phyloP scores from a whole-genome alignment of 2,888 invertebrate genomes.

The Amblyteles armatorius region DNA sequence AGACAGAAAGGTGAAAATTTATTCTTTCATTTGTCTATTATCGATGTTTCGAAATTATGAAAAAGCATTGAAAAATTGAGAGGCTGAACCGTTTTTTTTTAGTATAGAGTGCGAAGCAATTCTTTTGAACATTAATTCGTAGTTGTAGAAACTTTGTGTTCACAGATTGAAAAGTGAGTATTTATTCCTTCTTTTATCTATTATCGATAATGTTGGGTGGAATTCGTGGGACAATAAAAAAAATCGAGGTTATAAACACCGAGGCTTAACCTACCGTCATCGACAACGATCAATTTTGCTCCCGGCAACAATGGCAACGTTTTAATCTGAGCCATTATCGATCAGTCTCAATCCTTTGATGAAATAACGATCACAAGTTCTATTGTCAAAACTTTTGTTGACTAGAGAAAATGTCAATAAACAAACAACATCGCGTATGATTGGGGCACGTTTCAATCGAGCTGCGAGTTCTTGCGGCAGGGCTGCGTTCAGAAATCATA shows the following conservation, averaged over 20 bases:
- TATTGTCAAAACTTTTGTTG: conserved; percentile 10
- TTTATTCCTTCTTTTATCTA: too few species aligned
- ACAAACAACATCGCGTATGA: background rate
- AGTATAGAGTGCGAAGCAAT: too few species aligned
- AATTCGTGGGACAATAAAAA: background rate
- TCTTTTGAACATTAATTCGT: too few species aligned
- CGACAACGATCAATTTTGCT: conserved; percentile 77
- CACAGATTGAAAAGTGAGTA: too few species aligned
- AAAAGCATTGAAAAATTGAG: too few species aligned
- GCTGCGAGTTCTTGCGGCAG: background rate
- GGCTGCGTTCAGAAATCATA: too few species aligned
- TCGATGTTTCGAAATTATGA: too few species aligned
- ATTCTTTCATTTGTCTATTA: too few species aligned
- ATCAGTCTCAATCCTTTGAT: background rate
- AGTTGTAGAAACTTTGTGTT: too few species aligned
- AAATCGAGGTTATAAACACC: conserved; percentile 22
- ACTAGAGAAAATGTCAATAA: background rate
- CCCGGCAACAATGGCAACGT: conserved; percentile 74
- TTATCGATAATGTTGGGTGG: too few species aligned
- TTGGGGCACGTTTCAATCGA: background rate
- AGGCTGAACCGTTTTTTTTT: too few species aligned
- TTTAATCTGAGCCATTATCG: conserved; percentile 72
- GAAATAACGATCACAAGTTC: background rate
- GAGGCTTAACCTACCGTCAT: conserved; percentile 77
- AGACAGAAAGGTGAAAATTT: too few species aligned